A percentile compares a stretch with the other conserved stretches of the same genome.
phyloP scores from a whole-genome alignment of 2,797 vertebrate genomes.

The Oreonectes daqikongensis region DNA sequence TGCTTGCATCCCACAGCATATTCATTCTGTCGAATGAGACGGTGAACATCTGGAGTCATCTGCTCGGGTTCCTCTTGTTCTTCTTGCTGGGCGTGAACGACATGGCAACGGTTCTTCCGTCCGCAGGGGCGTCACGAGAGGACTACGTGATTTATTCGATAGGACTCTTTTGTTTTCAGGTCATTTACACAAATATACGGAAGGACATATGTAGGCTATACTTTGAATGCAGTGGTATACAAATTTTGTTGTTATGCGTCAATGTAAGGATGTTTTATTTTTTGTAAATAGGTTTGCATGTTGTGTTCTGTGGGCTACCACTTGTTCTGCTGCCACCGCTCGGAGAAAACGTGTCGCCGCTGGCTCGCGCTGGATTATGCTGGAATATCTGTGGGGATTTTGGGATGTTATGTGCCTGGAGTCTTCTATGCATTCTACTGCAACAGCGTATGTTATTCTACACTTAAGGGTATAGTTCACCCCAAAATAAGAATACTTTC shows the following conservation, averaged over 20 bases:
- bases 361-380: slow-evolving; percentile 97
- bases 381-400: slow-evolving; percentile 94
- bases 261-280: background rate
- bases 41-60: slow-evolving; percentile 98
- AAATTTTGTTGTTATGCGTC: background rate
- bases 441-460: slow-evolving; percentile 80
- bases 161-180: slow-evolving; percentile 98
- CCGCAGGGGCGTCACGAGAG: slow-evolving; percentile 87
- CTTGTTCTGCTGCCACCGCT: slow-evolving; percentile 95
- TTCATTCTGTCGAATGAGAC: slow-evolving; percentile 97
- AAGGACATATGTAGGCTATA: no score
- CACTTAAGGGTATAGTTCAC: background rate
- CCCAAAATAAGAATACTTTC: background rate
- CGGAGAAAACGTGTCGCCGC: slow-evolving; percentile 91
- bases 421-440: slow-evolving; percentile 99
- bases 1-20: slow-evolving; percentile 74
- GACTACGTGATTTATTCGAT: slow-evolving; percentile 96
- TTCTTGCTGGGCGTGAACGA: slow-evolving; percentile 91
- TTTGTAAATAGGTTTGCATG: slow-evolving; percentile 88
- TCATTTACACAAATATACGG: slow-evolving; percentile 52
- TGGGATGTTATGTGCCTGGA: slow-evolving; percentile 96
- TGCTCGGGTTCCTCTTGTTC: slow-evolving; percentile 94
- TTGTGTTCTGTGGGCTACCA: slow-evolving; percentile 97
- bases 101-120: slow-evolving; percentile 86
- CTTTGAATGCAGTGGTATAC: no score